Evolutionary conservation across 2,113 vertebrate genomes (phyloP).

Genomic region (Albula goreensis): DNA sequence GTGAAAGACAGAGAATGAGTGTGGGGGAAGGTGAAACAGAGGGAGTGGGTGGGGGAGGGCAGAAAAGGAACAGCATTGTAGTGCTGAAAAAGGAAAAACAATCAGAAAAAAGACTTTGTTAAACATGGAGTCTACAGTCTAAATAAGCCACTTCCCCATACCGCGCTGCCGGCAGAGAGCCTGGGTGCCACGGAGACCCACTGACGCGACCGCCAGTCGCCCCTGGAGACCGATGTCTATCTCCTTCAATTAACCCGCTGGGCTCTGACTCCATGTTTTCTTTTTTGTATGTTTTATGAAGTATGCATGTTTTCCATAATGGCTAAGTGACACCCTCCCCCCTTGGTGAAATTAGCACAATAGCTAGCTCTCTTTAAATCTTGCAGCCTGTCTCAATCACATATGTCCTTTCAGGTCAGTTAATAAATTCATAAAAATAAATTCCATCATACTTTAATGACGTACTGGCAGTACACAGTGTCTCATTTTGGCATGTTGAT

Average conservation of each 20-base stretch:
- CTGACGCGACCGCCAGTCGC: constrained; percentile 73
- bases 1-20: constrained; percentile 46
- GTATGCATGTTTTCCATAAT: not conserved
- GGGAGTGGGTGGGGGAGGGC: constrained; percentile 46
- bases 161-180: constrained; percentile 52
- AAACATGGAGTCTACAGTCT: constrained; percentile 65
- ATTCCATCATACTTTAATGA: no score
- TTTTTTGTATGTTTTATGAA: no score
- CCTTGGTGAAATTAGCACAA: no score
- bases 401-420: no score
- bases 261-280: constrained; percentile 16
- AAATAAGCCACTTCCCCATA: constrained; percentile 71
- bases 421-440: no score
- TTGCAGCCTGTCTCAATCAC: no score
- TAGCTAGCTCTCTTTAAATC: no score
- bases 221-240: constrained; percentile 75
- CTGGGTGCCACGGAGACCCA: constrained; percentile 74
- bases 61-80: constrained; percentile 50
- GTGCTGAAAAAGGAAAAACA: constrained; percentile 3
- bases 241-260: constrained; percentile 76
- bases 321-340: not conserved
- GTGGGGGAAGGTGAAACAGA: constrained; percentile 15
- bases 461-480: no score
- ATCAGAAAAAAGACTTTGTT: constrained; percentile 42
- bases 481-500: no score